These are phyloP conservation scores for Rosalia funebris DNA, from an alignment of 2,888 invertebrate species.

Conservation along the genomic window DNA sequence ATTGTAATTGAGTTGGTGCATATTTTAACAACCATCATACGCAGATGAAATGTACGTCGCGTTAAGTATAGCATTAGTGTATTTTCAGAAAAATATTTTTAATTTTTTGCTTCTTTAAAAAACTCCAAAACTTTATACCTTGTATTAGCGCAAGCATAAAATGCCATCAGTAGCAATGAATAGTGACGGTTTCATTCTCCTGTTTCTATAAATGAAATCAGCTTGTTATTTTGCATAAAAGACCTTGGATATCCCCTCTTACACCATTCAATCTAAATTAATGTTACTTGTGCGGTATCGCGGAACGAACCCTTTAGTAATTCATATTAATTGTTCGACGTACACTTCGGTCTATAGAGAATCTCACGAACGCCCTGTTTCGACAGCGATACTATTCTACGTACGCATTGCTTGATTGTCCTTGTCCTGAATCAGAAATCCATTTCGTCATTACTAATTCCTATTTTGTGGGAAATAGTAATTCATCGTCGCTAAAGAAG, in stretches of 20 bases:
- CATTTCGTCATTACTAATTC: slow-evolving; percentile 4
- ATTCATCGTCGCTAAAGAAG: too few relatives aligned
- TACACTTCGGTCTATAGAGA: slow-evolving; percentile 49
- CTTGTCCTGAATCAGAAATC: slow-evolving; percentile 5
- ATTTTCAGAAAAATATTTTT: too few relatives aligned
- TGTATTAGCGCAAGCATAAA: too few relatives aligned
- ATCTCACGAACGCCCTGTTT: slow-evolving; percentile 10
- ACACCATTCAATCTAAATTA: slow-evolving; percentile 59
- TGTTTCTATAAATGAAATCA: background rate
- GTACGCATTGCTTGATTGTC: background rate
- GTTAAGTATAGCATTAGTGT: too few relatives aligned
- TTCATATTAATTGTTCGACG: slow-evolving; percentile 58
- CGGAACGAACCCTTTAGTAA: slow-evolving; percentile 58
- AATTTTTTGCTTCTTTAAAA: too few relatives aligned
- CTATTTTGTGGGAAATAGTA: too few relatives aligned
- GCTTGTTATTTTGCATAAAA: slow-evolving; percentile 8
- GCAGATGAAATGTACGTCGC: too few relatives aligned
- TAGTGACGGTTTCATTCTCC: too few relatives aligned
- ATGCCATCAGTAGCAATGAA: too few relatives aligned
- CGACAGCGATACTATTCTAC: slow-evolving; percentile 3
- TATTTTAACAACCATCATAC: too few relatives aligned
- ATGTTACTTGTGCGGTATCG: slow-evolving; percentile 57
- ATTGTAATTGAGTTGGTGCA: too few relatives aligned
- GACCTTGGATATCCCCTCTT: slow-evolving; percentile 26
- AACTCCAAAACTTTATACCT: too few relatives aligned